Percentiles rank a stretch among this genome's conserved stretches.
Evolutionary conservation across 1,140 invertebrate species (phyloP).

Genomic region (Aporrectodea caliginosa): DNA sequence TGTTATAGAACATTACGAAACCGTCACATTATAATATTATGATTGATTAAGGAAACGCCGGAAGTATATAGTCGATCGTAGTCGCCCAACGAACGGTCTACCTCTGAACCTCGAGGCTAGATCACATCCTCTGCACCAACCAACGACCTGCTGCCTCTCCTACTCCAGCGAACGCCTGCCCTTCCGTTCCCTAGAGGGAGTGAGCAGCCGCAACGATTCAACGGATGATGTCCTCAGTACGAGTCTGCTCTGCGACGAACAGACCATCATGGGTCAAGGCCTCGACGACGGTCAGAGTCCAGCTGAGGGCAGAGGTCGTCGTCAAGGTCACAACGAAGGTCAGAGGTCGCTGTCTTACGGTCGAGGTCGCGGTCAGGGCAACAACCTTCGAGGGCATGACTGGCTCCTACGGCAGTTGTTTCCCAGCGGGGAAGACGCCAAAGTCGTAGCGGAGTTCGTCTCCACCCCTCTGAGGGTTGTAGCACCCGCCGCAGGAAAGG

Average conservation of each 20-base stretch:
- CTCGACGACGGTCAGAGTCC: background rate
- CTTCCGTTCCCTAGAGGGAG: background rate
- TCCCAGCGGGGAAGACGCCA: background rate
- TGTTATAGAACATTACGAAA: too few relatives aligned
- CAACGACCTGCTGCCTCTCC: background rate
- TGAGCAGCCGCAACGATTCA: background rate
- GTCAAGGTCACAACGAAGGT: background rate
- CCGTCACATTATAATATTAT: too few relatives aligned
- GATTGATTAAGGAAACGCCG: too few relatives aligned
- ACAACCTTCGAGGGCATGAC: background rate
- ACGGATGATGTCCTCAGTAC: background rate
- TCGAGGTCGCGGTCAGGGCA: background rate
- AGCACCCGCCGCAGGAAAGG: background rate
- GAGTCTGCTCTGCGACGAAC: background rate
- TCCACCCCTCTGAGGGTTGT: background rate
- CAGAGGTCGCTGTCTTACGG: background rate
- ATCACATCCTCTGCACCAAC: background rate
- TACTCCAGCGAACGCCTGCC: background rate
- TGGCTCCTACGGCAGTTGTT: background rate
- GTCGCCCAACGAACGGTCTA: too few relatives aligned
- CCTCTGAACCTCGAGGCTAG: too few relatives aligned
- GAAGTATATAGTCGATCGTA: too few relatives aligned
- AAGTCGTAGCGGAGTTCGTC: too few relatives aligned
- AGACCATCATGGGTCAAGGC: background rate
- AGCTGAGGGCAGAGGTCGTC: too few relatives aligned